phyloP scores from a whole-genome alignment of 2,797 vertebrate genomes.

The Lindbergichthys nudifrons region DNA sequence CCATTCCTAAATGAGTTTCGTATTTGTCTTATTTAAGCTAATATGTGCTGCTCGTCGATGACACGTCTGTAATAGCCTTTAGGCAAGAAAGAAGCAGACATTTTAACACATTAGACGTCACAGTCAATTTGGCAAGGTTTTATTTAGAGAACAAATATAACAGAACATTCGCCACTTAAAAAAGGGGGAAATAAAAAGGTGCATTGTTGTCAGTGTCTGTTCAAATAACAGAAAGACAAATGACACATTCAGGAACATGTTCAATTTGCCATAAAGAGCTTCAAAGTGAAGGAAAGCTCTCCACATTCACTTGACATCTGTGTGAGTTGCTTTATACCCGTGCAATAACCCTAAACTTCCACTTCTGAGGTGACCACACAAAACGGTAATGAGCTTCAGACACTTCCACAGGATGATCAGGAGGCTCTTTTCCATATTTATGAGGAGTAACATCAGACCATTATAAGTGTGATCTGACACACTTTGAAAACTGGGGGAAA shows the following conservation, averaged over 20 bases:
- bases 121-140: constrained; percentile 41
- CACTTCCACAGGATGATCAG: constrained; percentile 54
- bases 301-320: constrained; percentile 48
- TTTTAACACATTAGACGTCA: neutral
- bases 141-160: constrained; percentile 48
- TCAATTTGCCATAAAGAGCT: constrained; percentile 31
- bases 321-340: constrained; percentile 53
- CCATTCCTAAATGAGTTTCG: neutral
- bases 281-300: constrained; percentile 55
- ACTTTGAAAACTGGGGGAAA: constrained; percentile 37
- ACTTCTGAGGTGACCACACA: constrained; percentile 57
- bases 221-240: constrained; percentile 42
- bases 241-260: constrained; percentile 39
- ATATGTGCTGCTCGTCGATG: neutral
- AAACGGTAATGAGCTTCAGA: constrained; percentile 46
- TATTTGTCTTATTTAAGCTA: constrained; percentile 1
- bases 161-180: constrained; percentile 1
- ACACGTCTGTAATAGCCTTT: too few species aligned
- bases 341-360: constrained; percentile 70
- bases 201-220: constrained; percentile 34
- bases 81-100: neutral
- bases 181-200: constrained; percentile 16
- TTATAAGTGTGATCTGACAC: constrained; percentile 48
- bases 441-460: constrained; percentile 44
- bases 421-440: constrained; percentile 47